Evolutionary conservation across 2,888 invertebrate species (phyloP).

Genomic region (Drosophila quasianomalipes): DNA sequence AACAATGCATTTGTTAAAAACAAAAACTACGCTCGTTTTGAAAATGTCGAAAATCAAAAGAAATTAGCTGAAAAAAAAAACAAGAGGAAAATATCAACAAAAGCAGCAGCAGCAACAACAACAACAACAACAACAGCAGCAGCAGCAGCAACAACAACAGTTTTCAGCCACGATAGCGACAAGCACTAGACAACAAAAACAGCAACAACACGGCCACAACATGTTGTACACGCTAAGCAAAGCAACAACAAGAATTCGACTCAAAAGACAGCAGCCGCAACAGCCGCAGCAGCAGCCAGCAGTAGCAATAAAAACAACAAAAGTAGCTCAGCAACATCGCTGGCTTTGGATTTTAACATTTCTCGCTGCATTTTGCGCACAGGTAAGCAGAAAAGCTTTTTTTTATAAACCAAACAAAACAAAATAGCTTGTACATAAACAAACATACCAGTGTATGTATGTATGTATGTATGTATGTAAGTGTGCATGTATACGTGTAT

Average conservation of each 20-base stretch:
- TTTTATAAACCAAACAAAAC: constrained; percentile 15
- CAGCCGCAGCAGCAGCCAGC: constrained; percentile 42
- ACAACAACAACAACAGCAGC: constrained; percentile 14
- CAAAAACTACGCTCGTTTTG: constrained; percentile 66
- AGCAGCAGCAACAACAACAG: constrained; percentile 10
- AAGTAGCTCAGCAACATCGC: constrained; percentile 58
- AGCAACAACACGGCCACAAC: constrained; percentile 64
- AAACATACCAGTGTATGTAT: not conserved
- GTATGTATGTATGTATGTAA: too few relatives aligned
- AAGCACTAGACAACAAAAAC: constrained; percentile 14
- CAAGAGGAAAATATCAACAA: constrained; percentile 8
- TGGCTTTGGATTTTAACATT: constrained; percentile 68
- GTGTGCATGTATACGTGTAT: not conserved
- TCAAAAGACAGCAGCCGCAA: constrained; percentile 61
- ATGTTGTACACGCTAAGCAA: constrained; percentile 76
- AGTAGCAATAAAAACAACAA: constrained; percentile 24
- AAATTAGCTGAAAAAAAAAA: constrained; percentile 53
- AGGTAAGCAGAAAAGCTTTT: constrained; percentile 54
- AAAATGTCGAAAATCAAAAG: constrained; percentile 70
- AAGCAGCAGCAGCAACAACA: constrained; percentile 3
- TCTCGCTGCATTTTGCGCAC: constrained; percentile 67
- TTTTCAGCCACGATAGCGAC: constrained; percentile 21
- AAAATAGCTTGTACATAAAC: constrained; percentile 2
- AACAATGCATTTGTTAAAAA: constrained; percentile 71
- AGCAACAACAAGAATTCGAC: constrained; percentile 77